These are phyloP conservation scores for Caenorhabditis drosophilae DNA, from an alignment of 2,888 invertebrate species.

Conservation along the genomic window DNA sequence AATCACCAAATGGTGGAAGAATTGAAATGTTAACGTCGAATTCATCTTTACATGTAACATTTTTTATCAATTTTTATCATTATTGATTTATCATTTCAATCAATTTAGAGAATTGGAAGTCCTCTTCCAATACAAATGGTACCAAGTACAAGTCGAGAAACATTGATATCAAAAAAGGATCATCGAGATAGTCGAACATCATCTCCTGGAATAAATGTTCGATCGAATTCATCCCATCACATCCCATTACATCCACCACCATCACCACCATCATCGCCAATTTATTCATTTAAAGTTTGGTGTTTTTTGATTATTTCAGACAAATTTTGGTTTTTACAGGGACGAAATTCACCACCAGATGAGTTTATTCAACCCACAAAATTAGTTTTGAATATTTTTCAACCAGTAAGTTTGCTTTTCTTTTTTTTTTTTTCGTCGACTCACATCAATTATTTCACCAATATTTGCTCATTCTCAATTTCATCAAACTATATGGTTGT, in stretches of 20 bases:
- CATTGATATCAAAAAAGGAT: slow-evolving; percentile 7
- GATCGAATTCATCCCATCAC: no score
- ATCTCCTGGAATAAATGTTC: no score
- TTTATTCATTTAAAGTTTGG: slow-evolving; percentile 33
- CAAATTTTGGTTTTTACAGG: slow-evolving; percentile 17
- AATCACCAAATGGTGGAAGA: slow-evolving; percentile 12
- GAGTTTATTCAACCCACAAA: slow-evolving; percentile 51
- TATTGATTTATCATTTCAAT: background rate
- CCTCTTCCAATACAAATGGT: slow-evolving; percentile 43
- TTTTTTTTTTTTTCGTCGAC: background rate
- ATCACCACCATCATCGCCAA: slow-evolving; percentile 34
- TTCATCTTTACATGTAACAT: slow-evolving; percentile 22
- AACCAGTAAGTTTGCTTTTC: slow-evolving; percentile 31
- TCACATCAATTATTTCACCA: no score
- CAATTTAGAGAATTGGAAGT: slow-evolving; percentile 7
- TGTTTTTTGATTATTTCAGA: no score
- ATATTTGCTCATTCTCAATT: no score
- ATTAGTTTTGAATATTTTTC: slow-evolving; percentile 44
- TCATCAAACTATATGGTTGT: no score
- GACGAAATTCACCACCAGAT: slow-evolving; percentile 46
- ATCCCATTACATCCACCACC: no score
- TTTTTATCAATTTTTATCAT: background rate
- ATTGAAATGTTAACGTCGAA: slow-evolving; percentile 29
- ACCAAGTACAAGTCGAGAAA: slow-evolving; percentile 45
- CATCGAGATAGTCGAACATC: background rate